Evolutionary conservation across 2,888 invertebrate species (phyloP).

Genomic region (Branchellion lobata): DNA sequence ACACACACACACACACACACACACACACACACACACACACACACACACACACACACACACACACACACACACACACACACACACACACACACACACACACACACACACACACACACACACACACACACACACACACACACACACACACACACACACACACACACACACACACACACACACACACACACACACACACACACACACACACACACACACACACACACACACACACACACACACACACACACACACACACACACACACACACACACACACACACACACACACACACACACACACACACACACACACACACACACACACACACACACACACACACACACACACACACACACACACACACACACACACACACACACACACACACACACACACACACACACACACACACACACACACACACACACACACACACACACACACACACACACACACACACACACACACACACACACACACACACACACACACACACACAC

Average conservation of each 20-base stretch:
- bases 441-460: conserved; percentile 25
- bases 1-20: conserved; percentile 18
- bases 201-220: conserved; percentile 39
- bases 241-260: conserved; percentile 39
- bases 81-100: conserved; percentile 25
- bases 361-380: conserved; percentile 16
- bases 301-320: conserved; percentile 6
- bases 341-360: conserved; percentile 1
- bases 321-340: conserved; percentile 6
- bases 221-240: conserved; percentile 41
- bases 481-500: conserved; percentile 38
- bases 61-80: conserved; percentile 29
- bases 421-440: conserved; percentile 25
- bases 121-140: conserved; percentile 37
- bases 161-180: conserved; percentile 40
- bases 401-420: conserved; percentile 25
- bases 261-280: conserved; percentile 14
- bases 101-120: conserved; percentile 36
- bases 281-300: conserved; percentile 21
- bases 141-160: conserved; percentile 45
- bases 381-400: conserved; percentile 25
- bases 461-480: conserved; percentile 22
- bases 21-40: conserved; percentile 10
- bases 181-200: conserved; percentile 39
- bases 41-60: conserved; percentile 2